Evolutionary conservation across 2,797 vertebrate species (phyloP), one percentile per base, ranked within the genome.

Genomic region (Molothrus aeneus): DNA sequence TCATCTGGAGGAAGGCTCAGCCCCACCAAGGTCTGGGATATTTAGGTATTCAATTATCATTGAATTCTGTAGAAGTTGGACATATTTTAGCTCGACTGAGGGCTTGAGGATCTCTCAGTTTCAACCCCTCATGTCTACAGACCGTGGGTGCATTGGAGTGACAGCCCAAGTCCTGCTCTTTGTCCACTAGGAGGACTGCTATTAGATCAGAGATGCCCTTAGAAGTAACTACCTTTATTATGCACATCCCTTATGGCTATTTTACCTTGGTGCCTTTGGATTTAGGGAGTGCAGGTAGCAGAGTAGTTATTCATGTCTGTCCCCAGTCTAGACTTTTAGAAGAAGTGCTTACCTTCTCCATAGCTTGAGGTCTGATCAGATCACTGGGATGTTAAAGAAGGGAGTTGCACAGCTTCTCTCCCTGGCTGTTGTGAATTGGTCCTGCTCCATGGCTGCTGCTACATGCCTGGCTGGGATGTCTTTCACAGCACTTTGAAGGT

Each of bases 401-500:
- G 26, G n/a, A 86, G 3, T 19, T 66, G 36, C 17, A 45, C 0
- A 5, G 28, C 66, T 92, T 54, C 31, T 66, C 19, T 59, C 21
- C 17, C 51, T 73, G 66, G 32, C 11, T 77, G 18, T 11, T 63
- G 50, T 32, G 59, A 69, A 19, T 6, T 45, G 32, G 45, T 65
- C 31, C 25, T 17, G 4, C 54, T 80, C 53, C 2, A 3, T 4
- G 31, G 45, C 45, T 93, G 70, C 73, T 88, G 31, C 59, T 2
- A 4, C 82, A 61, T 47, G 54, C 29, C 56, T 77, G 42, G 21
- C 60, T 82, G 74, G 32, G 86, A 91, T 93, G 94, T 88, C 92
- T 94, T 97, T 96, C 78, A 88, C 6, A 80, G 53, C 42, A 72
- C 77, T 94, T 93, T 95, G 96, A 97, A 97, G 86, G 90, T 96